Base-by-base conservation (phyloP, 2,113 vertebrate species). In the Pseudopipra pipra region DNA sequence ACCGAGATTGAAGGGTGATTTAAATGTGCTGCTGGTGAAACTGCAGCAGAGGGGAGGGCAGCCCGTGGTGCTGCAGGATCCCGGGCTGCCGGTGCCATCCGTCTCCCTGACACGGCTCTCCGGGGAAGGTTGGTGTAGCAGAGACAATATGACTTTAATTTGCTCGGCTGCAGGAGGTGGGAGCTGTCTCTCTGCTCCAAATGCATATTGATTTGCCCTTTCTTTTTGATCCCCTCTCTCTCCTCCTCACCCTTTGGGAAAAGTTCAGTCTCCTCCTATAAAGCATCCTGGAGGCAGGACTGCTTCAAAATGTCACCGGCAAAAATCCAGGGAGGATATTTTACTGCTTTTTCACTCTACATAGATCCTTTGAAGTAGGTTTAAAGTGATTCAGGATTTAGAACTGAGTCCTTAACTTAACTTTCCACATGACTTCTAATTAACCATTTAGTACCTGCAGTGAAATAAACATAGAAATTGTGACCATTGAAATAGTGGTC, bases 151-250 rank as follows among this genome's bases (percentile, higher is more conserved):
- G 85, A 93, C 95, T 94, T 90, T 85, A 94, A 88, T 94, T 88
- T 96, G 87, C 82, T 84, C 0, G 2, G 67, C 84, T 96, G 81
- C 80, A 44, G 87, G 58, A 91, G 80, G 94, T 78, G 78, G 89
- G 51, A 73, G 55, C 94, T 85, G 93, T 46, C 72, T 95, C 81
- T 93, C 78, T 94, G 85, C 91, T 93, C 84, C 65, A 83, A 85
- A 95, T 92, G 87, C 93, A 56, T 93, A 95, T 94, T 95, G 95
- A 97, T 95, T 95, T 95, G 93, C 93, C 96, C 94, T 97, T 97
- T 97, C 83, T 86, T 92, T 95, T 76, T 95, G 94, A 95, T 97
- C 90, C 88, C 78, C 47, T 91, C 5, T 91, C 54, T 93, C 46
- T 94, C 82, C 71, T 85, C 82, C 22, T 87, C 85, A 76, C 94